phyloP scores from a whole-genome alignment of 2,113 vertebrate genomes.

The Brachypodius melanocephalos region DNA sequence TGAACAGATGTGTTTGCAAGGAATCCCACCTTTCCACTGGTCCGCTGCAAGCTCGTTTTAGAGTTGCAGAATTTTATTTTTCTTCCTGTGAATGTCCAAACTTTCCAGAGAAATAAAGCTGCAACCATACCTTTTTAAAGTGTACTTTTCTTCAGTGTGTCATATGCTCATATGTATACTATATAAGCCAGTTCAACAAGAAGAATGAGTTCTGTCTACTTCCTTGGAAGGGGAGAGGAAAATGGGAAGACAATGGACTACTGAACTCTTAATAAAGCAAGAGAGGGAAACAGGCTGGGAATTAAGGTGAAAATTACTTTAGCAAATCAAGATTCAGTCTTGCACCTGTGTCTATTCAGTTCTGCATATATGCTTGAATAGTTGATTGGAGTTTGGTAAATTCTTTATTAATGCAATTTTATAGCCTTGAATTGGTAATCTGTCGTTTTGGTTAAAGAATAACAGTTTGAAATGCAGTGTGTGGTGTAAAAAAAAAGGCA shows the following conservation, averaged over 20 bases:
- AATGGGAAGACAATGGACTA: neutral
- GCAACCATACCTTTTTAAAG: neutral
- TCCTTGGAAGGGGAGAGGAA: neutral
- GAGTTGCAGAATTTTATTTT: neutral
- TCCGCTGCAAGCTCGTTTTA: neutral
- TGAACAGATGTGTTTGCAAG: neutral
- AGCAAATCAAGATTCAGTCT: neutral
- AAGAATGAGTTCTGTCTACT: neutral
- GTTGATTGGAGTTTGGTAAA: neutral
- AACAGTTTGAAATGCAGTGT: neutral
- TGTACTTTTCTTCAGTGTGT: neutral
- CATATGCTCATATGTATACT: neutral
- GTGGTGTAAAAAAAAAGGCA: neutral
- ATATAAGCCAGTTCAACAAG: accelerated
- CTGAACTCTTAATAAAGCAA: neutral
- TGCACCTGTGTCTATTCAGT: neutral
- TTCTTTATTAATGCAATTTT: neutral
- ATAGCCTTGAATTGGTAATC: neutral
- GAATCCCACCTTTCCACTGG: neutral
- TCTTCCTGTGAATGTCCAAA: neutral
- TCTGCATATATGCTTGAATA: neutral
- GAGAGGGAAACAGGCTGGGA: neutral
- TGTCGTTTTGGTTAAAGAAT: neutral
- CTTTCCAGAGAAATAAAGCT: neutral
- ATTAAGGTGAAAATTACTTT: neutral